phyloP scores from a whole-genome alignment of 2,888 invertebrate genomes.

The Nemurella pictetii region DNA sequence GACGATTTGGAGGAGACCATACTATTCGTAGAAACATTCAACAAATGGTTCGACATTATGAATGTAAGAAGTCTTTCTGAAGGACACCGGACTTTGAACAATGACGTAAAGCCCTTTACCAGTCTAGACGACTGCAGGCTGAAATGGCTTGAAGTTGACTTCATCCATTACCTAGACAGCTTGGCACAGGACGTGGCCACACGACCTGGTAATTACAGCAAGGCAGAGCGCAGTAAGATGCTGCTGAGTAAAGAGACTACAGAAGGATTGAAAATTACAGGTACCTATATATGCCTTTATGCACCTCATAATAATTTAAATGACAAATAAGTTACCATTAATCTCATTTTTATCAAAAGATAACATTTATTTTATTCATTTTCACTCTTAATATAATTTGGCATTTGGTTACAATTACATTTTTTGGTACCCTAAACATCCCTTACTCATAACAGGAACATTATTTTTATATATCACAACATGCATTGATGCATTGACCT shows the following conservation, averaged over 20 bases:
- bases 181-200: neutral
- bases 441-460: too few relatives aligned
- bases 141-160: neutral
- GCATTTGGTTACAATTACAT: too few relatives aligned
- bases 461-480: neutral
- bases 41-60: neutral
- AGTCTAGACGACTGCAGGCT: neutral
- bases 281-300: neutral
- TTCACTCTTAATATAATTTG: too few relatives aligned
- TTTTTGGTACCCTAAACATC: too few relatives aligned
- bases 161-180: neutral
- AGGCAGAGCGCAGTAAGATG: neutral
- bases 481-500: neutral
- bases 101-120: neutral
- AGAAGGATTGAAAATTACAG: conserved; percentile 7
- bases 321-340: too few relatives aligned
- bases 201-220: neutral
- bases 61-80: neutral
- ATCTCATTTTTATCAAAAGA: neutral
- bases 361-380: too few relatives aligned
- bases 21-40: neutral
- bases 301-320: too few relatives aligned
- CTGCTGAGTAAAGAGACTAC: neutral
- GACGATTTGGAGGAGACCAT: neutral
- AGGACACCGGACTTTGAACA: neutral